Conservation (phyloP, 2,888 invertebrate species). For the Glyphotaelius pellucidus region DNA sequence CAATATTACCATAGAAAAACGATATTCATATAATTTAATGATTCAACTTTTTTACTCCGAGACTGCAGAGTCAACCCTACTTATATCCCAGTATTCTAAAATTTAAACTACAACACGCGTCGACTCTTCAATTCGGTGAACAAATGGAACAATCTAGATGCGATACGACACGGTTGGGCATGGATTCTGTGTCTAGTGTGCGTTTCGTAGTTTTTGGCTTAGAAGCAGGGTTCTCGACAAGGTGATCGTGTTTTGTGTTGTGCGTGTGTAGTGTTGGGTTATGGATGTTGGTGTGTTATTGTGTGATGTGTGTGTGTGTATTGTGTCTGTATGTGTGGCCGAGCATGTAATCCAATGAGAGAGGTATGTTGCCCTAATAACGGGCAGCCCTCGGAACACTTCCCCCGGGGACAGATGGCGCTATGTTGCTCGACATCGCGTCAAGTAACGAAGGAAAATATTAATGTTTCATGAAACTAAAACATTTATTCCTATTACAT, state of each 20-base stretch:
- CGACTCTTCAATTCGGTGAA: not conserved
- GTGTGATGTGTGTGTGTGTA: slow-evolving; percentile 44
- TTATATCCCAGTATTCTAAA: not conserved
- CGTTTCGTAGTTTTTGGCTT: not conserved
- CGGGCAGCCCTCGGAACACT: slow-evolving; percentile 62
- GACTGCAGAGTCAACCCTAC: not conserved
- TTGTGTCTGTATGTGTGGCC: not conserved
- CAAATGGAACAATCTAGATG: not conserved
- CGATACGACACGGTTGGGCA: not conserved
- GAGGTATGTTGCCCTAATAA: slow-evolving; percentile 63
- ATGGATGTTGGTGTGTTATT: slow-evolving; percentile 16
- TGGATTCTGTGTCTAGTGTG: not conserved
- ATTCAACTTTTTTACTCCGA: not conserved
- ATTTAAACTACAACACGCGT: not conserved
- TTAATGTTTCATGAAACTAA: not conserved
- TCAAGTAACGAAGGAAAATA: not conserved
- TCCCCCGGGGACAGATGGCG: slow-evolving; percentile 65
- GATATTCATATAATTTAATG: not conserved
- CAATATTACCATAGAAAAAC: not conserved
- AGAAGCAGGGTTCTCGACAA: slow-evolving; percentile 30
- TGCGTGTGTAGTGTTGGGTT: not conserved
- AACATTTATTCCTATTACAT: not conserved
- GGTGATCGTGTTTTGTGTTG: slow-evolving; percentile 28
- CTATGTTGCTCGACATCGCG: slow-evolving; percentile 56
- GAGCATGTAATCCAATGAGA: slow-evolving; percentile 60